Base-by-base conservation (phyloP, 2,888 invertebrate genomes). In the Phyllotreta striolata region DNA sequence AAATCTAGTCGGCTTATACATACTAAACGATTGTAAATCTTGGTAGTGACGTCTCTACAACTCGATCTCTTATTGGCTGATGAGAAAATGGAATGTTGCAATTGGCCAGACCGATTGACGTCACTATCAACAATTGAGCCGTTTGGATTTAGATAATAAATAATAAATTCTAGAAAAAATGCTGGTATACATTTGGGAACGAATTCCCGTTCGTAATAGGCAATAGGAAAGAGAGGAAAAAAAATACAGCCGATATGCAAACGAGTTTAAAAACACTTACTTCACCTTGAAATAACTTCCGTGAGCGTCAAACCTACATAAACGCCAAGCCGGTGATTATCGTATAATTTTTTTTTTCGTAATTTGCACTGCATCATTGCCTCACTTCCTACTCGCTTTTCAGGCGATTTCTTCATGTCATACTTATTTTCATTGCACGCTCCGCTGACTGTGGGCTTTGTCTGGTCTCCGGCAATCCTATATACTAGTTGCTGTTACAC, bases 281-380 rank as follows among this genome's bases (percentile, higher is more conserved):
- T 66, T 70, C 64, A 70, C 69, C 69, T 70, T 70, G 69, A 68
- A 73, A 67, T 70, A 66, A 70, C 69, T 70, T 70, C 69, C 67
- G 67, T 70, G 69, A 70, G 69, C 67, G 69, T 68, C 66, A 70
- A 70, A 67, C 69, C 69, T 68, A 70, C 69, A 72, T 72, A 71
- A 63, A 70, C 63, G 64, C 62, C 65, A 63, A 66, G 66, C 61
- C 46, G 55, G 61, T 68, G 68, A 69, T 69, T 66, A 69, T 64
- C 62, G 64, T 64, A 65, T 63, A 24, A 24, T 24, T 24, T 56
- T 59, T 54, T 62, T 66, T 68, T 68, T 60, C 64, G 66, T 69
- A 62, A 61, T 62, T 64, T 62, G 64, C 60, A 66, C 66, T 63
- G 63, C 63, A 62, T 66, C 62, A 58, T 56, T 66, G 58, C 55